These are phyloP conservation scores for Muraenolepis orangiensis DNA, from an alignment of 2,797 vertebrate genomes.

Conservation along the genomic window DNA sequence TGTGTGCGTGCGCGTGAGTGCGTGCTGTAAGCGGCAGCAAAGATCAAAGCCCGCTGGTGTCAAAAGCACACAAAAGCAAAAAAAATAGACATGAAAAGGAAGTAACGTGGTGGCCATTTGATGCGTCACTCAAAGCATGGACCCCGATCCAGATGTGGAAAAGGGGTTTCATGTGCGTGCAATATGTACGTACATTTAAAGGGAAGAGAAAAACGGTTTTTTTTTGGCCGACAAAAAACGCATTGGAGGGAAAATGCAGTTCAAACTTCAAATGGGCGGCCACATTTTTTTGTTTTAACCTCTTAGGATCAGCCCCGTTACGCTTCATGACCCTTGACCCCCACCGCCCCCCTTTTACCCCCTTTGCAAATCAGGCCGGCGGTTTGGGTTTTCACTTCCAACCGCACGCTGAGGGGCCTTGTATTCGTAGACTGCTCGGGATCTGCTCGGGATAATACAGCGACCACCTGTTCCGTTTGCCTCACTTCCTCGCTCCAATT, in stretches of 20 bases:
- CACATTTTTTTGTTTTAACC: constrained; percentile 59
- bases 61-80: constrained; percentile 8
- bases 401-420: constrained; percentile 39
- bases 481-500: constrained; percentile 33
- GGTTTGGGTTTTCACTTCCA: constrained; percentile 31
- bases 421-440: constrained; percentile 64
- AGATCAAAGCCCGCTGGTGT: constrained; percentile 4
- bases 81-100: constrained; percentile 23
- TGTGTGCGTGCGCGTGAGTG: no score
- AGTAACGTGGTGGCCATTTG: constrained; percentile 7
- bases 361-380: constrained; percentile 36
- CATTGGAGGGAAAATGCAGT: constrained; percentile 33
- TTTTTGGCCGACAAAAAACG: constrained; percentile 30
- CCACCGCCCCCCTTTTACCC: no score
- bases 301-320: constrained; percentile 36
- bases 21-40: background rate
- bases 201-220: background rate
- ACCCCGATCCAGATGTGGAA: background rate
- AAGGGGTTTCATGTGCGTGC: constrained; percentile 16
- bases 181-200: constrained; percentile 15
- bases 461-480: constrained; percentile 72
- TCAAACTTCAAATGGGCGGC: constrained; percentile 57
- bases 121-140: background rate
- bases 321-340: constrained; percentile 53
- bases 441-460: constrained; percentile 41